Conservation (phyloP, 2,113 vertebrate genomes). For the Otus sunia region DNA sequence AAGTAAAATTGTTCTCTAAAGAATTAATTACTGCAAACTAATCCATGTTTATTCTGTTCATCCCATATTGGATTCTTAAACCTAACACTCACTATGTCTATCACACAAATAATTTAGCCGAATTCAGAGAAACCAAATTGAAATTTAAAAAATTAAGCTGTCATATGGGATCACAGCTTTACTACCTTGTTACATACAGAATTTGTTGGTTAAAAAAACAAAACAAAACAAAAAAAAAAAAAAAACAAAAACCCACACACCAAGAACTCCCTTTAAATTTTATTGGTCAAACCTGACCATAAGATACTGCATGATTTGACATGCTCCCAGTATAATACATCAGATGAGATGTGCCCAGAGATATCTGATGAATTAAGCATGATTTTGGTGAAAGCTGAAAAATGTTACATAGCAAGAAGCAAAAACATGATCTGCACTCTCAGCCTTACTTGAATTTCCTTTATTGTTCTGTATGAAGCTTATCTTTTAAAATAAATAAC, state of each 20-base stretch:
- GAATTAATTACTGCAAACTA: background rate
- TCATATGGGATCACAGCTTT: background rate
- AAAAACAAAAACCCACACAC: background rate
- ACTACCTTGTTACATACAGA: background rate
- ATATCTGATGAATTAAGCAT: background rate
- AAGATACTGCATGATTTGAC: background rate
- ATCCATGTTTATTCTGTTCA: background rate
- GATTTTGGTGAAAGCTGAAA: background rate
- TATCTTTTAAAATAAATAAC: background rate
- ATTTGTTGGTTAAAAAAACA: background rate
- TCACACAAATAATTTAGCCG: background rate
- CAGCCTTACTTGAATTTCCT: background rate
- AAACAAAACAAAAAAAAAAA: background rate
- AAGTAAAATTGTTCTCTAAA: background rate
- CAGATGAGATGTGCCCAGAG: background rate
- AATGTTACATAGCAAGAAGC: background rate
- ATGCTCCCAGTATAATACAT: background rate
- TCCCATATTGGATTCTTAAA: background rate
- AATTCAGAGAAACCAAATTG: background rate
- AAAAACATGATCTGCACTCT: background rate
- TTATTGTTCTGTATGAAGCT: background rate
- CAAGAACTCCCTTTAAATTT: background rate
- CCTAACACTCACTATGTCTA: background rate
- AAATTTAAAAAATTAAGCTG: background rate
- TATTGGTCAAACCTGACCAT: background rate